Percentiles rank a stretch among this genome's conserved stretches.
These are phyloP conservation scores for Neodiprion lecontei DNA, from an alignment of 1,140 invertebrate species.

Conservation along the genomic window DNA sequence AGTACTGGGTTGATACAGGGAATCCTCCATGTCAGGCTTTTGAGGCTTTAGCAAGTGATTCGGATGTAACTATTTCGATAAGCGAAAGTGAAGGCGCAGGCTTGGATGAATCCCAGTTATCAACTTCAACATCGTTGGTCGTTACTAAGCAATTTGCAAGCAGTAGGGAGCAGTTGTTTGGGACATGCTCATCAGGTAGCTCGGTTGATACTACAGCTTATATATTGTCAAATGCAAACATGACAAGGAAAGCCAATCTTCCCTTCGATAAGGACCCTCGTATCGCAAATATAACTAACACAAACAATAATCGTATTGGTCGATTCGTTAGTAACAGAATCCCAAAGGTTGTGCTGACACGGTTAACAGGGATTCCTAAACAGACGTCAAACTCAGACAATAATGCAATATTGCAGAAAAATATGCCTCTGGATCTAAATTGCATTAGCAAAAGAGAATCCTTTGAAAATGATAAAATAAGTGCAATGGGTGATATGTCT, in stretches of 20 bases:
- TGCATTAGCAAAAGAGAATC: too few relatives aligned
- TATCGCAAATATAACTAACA: too few relatives aligned
- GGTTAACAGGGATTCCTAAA: too few relatives aligned
- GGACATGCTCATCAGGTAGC: slow-evolving; percentile 27
- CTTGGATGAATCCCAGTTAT: neutral
- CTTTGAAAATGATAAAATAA: too few relatives aligned
- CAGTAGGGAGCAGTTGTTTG: neutral
- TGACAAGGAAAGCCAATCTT: slow-evolving; percentile 36
- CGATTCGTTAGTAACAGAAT: too few relatives aligned
- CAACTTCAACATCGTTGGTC: neutral
- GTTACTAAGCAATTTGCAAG: neutral
- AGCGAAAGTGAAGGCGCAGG: neutral
- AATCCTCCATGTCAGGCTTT: slow-evolving; percentile 32
- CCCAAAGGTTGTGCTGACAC: too few relatives aligned
- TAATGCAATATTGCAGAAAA: too few relatives aligned
- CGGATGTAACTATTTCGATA: neutral
- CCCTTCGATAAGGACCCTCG: too few relatives aligned
- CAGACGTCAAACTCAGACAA: too few relatives aligned
- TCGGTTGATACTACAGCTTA: slow-evolving; percentile 48
- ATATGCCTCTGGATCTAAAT: too few relatives aligned
- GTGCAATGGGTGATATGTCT: too few relatives aligned
- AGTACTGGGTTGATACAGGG: slow-evolving; percentile 50
- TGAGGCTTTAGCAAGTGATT: neutral
- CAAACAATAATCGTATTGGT: too few relatives aligned
- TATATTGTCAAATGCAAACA: slow-evolving; percentile 45